Conservation (phyloP, 2,888 invertebrate genomes). For the Eurytoma adleriae region DNA sequence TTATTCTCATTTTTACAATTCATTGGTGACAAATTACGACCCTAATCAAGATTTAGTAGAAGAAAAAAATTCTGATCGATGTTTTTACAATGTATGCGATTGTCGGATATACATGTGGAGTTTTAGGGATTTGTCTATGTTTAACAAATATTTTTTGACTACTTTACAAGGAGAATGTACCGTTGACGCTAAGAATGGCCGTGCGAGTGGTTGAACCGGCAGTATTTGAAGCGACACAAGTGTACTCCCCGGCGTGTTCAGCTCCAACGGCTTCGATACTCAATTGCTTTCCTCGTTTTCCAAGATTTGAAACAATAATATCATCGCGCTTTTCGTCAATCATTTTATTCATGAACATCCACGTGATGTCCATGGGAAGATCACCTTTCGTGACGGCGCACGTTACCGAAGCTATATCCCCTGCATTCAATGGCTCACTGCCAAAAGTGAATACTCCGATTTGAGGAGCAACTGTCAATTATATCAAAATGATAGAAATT, state of each 20-base stretch:
- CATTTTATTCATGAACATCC: slow-evolving; percentile 80
- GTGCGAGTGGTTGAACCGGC: slow-evolving; percentile 77
- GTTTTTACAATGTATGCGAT: background rate
- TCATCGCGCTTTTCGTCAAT: slow-evolving; percentile 67
- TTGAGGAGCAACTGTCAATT: slow-evolving; percentile 81
- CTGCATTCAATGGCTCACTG: slow-evolving; percentile 85
- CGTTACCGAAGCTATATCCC: slow-evolving; percentile 85
- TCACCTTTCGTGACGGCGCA: slow-evolving; percentile 88
- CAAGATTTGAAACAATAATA: slow-evolving; percentile 66
- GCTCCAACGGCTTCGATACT: slow-evolving; percentile 84
- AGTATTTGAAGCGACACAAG: slow-evolving; percentile 79
- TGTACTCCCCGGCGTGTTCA: slow-evolving; percentile 84
- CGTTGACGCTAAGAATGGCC: slow-evolving; percentile 78
- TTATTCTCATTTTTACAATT: too few relatives aligned
- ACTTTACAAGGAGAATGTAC: slow-evolving; percentile 68
- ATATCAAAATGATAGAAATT: background rate
- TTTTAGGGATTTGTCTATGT: background rate
- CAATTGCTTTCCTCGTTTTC: slow-evolving; percentile 75
- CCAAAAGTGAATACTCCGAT: slow-evolving; percentile 86
- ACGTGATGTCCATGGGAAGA: slow-evolving; percentile 85
- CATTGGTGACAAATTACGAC: background rate
- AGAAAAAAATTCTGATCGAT: background rate
- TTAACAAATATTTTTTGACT: background rate
- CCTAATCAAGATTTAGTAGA: background rate
- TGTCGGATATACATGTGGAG: background rate